Evolutionary conservation across 2,888 invertebrate species (phyloP).

Genomic region (Kryphioiulus occultus): DNA sequence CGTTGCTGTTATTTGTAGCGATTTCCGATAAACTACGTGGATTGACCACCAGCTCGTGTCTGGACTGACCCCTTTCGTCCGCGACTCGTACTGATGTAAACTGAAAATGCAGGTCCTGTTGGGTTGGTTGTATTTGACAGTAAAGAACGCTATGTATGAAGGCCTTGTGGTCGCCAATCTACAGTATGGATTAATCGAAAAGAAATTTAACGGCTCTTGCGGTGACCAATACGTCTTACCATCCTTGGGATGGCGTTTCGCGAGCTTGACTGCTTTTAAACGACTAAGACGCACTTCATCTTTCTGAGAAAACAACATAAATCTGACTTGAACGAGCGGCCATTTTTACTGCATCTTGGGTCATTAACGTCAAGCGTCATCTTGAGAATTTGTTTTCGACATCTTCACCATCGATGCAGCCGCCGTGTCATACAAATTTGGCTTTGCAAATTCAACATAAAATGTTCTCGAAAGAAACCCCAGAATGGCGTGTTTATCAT

Average conservation of each 20-base stretch:
- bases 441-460: not conserved
- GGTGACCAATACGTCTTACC: not conserved
- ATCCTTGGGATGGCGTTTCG: not conserved
- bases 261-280: not conserved
- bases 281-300: constrained; percentile 2
- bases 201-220: constrained; percentile 1
- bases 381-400: not conserved
- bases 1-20: not conserved
- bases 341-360: not conserved
- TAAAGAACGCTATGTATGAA: not conserved
- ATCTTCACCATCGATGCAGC: not conserved
- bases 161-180: not conserved
- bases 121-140: not conserved
- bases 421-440: too few species aligned
- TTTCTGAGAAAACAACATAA: constrained; percentile 11
- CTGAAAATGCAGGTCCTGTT: not conserved
- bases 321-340: not conserved
- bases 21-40: not conserved
- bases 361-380: not conserved
- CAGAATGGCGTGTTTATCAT: too few species aligned
- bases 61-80: not conserved
- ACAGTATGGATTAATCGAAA: not conserved
- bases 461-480: too few species aligned
- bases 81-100: not conserved
- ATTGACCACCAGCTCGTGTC: not conserved